These are phyloP conservation scores for Anguilla marmorata DNA, from an alignment of 2,797 vertebrate genomes.

Conservation along the genomic window DNA sequence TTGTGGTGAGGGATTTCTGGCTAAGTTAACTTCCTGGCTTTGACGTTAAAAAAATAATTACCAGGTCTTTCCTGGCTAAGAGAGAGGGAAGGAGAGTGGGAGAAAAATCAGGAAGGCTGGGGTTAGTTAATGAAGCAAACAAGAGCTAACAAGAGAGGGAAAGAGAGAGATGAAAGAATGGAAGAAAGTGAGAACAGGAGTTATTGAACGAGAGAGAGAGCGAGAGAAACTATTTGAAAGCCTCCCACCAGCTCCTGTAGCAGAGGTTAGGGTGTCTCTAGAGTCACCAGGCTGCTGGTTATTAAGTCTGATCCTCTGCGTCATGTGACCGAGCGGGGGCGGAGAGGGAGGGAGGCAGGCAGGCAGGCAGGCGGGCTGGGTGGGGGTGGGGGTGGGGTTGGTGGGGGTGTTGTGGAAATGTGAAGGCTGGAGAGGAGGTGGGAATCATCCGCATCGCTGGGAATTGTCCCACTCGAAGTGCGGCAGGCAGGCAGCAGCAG, in stretches of 20 bases:
- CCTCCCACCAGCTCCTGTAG: constrained; percentile 6
- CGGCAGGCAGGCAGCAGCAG: constrained; percentile 18
- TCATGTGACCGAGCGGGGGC: constrained; percentile 30
- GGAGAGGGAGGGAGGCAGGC: background rate
- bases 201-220: background rate
- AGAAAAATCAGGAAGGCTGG: constrained; percentile 5
- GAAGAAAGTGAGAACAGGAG: background rate
- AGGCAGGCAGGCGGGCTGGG: background rate
- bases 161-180: background rate
- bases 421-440: constrained; percentile 42
- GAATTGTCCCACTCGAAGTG: constrained; percentile 53
- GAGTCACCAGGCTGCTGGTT: constrained; percentile 46
- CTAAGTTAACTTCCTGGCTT: constrained; percentile 19
- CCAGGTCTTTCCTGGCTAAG: constrained; percentile 13
- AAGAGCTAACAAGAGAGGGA: constrained; percentile 39
- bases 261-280: constrained; percentile 35
- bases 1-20: background rate
- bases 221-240: background rate
- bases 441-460: constrained; percentile 52
- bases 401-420: constrained; percentile 26
- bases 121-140: constrained; percentile 39
- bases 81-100: background rate
- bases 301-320: constrained; percentile 46
- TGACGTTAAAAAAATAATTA: constrained; percentile 36
- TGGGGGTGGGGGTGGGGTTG: constrained; percentile 25